Percentiles rank a stretch among this genome's conserved stretches.
Evolutionary conservation across 2,113 vertebrate species (phyloP).

Genomic region (Dinomys branickii): DNA sequence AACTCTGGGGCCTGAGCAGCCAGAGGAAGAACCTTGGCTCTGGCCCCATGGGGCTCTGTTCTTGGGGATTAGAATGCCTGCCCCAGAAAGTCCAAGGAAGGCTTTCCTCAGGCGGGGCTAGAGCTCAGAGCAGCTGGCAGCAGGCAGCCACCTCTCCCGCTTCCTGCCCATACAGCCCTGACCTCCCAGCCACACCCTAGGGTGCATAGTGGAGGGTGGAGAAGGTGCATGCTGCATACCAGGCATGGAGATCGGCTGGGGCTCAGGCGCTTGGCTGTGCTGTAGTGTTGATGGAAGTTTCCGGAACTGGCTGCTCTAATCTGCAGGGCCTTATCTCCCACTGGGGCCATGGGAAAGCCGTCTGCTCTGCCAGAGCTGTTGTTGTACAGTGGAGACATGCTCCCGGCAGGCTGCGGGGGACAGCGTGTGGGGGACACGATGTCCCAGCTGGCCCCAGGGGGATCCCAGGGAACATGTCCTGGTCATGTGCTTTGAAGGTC

Average conservation of each 20-base stretch:
- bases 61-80: constrained; percentile 1
- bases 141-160: background rate
- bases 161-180: background rate
- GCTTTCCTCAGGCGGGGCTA: background rate
- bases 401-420: constrained; percentile 41
- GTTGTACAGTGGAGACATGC: constrained; percentile 33
- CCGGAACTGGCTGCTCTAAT: constrained; percentile 42
- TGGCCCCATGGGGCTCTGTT: constrained; percentile 4
- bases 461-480: constrained; percentile 54
- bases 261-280: background rate
- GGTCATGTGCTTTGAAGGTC: constrained; percentile 54
- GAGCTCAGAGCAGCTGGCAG: background rate
- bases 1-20: background rate
- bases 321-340: background rate
- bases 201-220: background rate
- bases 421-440: background rate
- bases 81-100: background rate
- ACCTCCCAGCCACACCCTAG: background rate
- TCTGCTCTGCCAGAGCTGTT: constrained; percentile 54
- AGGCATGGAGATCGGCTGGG: background rate
- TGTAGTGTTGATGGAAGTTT: constrained; percentile 35
- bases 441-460: constrained; percentile 15
- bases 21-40: background rate
- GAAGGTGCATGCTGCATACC: background rate
- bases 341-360: constrained; percentile 29